Evolutionary conservation across 2,113 vertebrate genomes (phyloP).

Genomic region (Sitta europaea): DNA sequence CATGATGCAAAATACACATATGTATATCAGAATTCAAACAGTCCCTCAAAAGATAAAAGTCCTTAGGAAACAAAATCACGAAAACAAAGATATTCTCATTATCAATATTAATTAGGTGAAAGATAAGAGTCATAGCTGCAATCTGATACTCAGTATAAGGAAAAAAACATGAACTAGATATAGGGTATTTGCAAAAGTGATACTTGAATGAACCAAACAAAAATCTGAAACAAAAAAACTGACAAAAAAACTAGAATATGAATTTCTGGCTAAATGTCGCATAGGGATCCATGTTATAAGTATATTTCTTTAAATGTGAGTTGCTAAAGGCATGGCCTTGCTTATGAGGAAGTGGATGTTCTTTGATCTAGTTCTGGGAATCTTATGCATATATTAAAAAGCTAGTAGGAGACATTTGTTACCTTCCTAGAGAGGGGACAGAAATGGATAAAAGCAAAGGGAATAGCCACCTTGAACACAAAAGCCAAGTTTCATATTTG

Average conservation of each 20-base stretch:
- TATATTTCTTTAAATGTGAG: background rate
- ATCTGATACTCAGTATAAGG: background rate
- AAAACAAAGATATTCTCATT: background rate
- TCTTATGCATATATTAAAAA: background rate
- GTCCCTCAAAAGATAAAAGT: background rate
- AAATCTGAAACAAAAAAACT: background rate
- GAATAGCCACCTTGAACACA: background rate
- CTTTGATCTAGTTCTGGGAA: background rate
- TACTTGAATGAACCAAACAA: background rate
- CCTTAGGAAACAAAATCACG: background rate
- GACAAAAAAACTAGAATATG: background rate
- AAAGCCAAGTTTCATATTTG: background rate
- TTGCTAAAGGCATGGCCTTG: background rate
- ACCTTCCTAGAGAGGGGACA: background rate
- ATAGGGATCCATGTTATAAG: background rate
- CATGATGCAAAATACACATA: background rate
- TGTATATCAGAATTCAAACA: background rate
- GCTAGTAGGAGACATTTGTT: background rate
- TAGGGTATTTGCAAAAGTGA: background rate
- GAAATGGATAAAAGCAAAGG: background rate
- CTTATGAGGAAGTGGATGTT: background rate
- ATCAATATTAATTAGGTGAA: background rate
- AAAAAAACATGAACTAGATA: background rate
- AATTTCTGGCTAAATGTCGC: background rate
- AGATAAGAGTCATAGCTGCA: background rate